phyloP scores from a whole-genome alignment of 2,797 vertebrate genomes.

The Euphonia xanthogaster region DNA sequence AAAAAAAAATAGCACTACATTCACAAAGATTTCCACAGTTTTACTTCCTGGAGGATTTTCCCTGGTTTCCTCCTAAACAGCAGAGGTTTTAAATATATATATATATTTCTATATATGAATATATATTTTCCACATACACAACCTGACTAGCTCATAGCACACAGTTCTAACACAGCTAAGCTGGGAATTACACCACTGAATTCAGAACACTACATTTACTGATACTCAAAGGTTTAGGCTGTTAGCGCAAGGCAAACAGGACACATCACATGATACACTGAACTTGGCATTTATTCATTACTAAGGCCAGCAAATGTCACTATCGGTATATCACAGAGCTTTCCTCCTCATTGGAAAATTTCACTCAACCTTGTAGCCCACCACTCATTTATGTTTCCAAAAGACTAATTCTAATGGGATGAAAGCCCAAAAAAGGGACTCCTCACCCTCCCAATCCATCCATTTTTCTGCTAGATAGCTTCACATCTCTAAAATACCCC shows the following conservation, averaged over 20 bases:
- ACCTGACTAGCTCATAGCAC: constrained; percentile 67
- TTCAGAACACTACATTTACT: constrained; percentile 59
- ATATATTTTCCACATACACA: constrained; percentile 53
- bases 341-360: neutral
- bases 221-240: constrained; percentile 54
- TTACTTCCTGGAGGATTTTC: constrained; percentile 60
- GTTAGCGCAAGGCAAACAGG: constrained; percentile 56
- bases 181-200: constrained; percentile 48
- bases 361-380: neutral
- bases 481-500: neutral
- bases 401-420: neutral
- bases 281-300: constrained; percentile 51
- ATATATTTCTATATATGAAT: constrained; percentile 35
- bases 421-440: neutral
- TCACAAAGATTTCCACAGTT: constrained; percentile 59
- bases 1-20: neutral
- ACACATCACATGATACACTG: constrained; percentile 50
- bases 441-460: neutral
- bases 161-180: constrained; percentile 70
- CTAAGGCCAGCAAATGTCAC: constrained; percentile 56
- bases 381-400: neutral
- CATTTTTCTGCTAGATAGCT: neutral
- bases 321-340: constrained; percentile 38
- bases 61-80: constrained; percentile 47
- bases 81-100: constrained; percentile 28